These are phyloP conservation scores for Ostrea edulis DNA, from an alignment of 1,140 invertebrate species.

Conservation along the genomic window DNA sequence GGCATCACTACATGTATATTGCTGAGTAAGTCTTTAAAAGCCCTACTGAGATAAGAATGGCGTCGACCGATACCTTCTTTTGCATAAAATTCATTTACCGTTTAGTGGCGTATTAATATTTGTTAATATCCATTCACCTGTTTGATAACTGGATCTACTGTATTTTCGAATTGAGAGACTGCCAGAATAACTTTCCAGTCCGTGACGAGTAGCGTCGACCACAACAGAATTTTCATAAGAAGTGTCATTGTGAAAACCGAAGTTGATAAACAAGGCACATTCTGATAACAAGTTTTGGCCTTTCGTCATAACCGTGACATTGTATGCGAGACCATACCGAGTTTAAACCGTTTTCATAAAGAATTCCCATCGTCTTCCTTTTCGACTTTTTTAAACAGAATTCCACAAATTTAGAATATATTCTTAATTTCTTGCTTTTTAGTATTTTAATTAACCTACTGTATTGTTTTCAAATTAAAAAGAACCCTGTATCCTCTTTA, in stretches of 20 bases:
- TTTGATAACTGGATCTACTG: neutral
- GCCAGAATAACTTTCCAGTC: neutral
- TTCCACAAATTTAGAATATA: too few relatives aligned
- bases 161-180: neutral
- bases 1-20: neutral
- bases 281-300: neutral
- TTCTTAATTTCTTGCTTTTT: too few relatives aligned
- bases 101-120: neutral
- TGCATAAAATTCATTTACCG: neutral
- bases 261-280: neutral
- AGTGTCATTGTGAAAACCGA: neutral
- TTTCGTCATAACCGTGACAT: neutral
- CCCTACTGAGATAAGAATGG: neutral
- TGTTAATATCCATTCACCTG: neutral
- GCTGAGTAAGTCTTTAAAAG: neutral
- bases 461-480: too few relatives aligned
- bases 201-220: neutral
- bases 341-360: too few relatives aligned
- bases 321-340: too few relatives aligned
- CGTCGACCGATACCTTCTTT: neutral
- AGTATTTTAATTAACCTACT: too few relatives aligned
- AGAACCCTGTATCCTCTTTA: too few relatives aligned
- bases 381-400: too few relatives aligned
- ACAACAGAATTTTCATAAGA: neutral
- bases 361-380: too few relatives aligned